Percentiles rank a stretch among this genome's conserved stretches.
Evolutionary conservation across 1,140 invertebrate species (phyloP).

Genomic region (Notospermus geniculatus): DNA sequence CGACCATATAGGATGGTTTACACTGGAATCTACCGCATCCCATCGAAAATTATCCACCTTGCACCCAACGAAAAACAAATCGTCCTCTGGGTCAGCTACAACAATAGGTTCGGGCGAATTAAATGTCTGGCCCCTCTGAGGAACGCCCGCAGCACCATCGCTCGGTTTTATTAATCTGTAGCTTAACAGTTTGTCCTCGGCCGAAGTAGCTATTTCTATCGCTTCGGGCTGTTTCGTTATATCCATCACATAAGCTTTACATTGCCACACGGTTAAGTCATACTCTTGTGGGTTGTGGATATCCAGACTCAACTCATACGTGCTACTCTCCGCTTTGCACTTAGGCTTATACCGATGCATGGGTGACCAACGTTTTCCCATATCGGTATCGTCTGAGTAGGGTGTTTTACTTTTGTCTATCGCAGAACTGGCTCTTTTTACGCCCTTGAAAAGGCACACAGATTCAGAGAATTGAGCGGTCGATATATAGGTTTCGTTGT

Average conservation of each 20-base stretch:
- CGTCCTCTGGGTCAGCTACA: constrained; percentile 3
- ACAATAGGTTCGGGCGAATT: background rate
- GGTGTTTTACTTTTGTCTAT: background rate
- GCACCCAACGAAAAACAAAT: constrained; percentile 9
- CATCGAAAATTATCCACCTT: constrained; percentile 10
- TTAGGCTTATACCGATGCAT: background rate
- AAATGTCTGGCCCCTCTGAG: constrained; percentile 6
- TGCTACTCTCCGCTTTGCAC: background rate
- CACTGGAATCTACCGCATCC: background rate
- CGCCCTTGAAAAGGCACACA: background rate
- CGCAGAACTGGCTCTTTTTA: background rate
- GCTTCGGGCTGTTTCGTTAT: background rate
- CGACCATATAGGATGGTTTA: background rate
- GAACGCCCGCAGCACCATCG: background rate
- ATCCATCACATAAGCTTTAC: background rate
- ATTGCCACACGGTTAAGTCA: constrained; percentile 9
- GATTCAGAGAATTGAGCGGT: background rate
- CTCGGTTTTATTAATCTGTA: background rate
- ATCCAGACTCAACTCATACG: background rate
- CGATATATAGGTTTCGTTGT: background rate
- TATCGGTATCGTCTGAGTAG: background rate
- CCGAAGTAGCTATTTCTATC: background rate
- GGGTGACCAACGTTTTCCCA: constrained; percentile 4
- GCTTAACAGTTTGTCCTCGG: background rate
- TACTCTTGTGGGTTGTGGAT: constrained; percentile 9